Percentiles rank a stretch among this genome's conserved stretches.
Evolutionary conservation across 37 sponge, comb jelly and placozoan species (phyloP).

Genomic region (Eunapius fragilis): DNA sequence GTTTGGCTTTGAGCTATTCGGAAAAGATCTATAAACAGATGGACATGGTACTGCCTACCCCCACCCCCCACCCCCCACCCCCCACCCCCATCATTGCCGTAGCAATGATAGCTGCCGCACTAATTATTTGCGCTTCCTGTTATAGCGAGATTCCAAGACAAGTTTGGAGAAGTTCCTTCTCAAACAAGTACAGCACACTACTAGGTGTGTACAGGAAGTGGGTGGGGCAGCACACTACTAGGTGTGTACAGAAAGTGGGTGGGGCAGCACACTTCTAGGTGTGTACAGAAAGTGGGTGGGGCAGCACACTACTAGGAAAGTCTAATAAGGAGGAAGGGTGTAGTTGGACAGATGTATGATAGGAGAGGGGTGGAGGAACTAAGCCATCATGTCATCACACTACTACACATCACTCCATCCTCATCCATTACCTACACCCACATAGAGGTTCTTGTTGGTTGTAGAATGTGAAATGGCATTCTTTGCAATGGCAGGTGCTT

Average conservation of each 20-base stretch:
- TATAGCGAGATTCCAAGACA: conserved; percentile 39
- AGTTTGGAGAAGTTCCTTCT: conserved; percentile 54
- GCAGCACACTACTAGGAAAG: too few species aligned
- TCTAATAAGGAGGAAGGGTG: too few species aligned
- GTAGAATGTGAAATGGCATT: background rate
- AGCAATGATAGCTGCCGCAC: background rate
- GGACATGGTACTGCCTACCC: conserved; percentile 15
- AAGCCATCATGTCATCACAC: too few species aligned
- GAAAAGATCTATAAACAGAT: conserved; percentile 48
- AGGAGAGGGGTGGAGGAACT: too few species aligned
- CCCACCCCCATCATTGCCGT: too few species aligned
- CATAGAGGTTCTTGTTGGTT: too few species aligned
- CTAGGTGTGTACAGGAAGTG: conserved; percentile 5
- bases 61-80: too few species aligned
- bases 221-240: background rate
- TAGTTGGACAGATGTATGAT: too few species aligned
- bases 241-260: background rate
- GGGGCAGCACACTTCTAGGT: background rate
- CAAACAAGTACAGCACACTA: conserved; percentile 17
- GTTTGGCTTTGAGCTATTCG: conserved; percentile 66
- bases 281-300: background rate
- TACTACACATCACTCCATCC: too few species aligned
- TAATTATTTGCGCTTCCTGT: background rate
- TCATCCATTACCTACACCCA: too few species aligned
- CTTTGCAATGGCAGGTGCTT: conserved; percentile 44